Evolutionary conservation across 2,888 invertebrate species (phyloP), one percentile per base, ranked within the genome.

Genomic region (Sinhomidia bicolor): DNA sequence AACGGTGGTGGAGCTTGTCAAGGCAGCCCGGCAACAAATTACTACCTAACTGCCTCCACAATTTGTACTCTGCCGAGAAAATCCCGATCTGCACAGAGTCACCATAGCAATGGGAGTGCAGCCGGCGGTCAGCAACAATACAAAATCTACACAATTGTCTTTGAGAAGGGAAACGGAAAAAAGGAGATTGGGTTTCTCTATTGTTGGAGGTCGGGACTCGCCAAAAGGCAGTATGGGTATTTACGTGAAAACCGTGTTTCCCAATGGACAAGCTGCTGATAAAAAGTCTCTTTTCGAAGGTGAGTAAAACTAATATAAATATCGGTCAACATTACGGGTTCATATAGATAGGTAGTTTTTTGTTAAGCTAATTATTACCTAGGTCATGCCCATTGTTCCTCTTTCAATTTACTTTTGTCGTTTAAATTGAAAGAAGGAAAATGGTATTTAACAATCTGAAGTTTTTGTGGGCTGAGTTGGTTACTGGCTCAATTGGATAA

Each of bases 101-200:
- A 65, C 7, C 36, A 36, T 47, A 36, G 20, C 51, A 23, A 20
- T 23, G 62, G 51, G n/a, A 23, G 57, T 7, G 60, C 47, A 14
- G n/a, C 36, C 14, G 79, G 65, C 10, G 14, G 26, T 14, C 36
- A 51, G 4, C 88, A 85, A 29, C 90, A 90, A 83, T 92, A 91
- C 79, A 91, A 90, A 82, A 88, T 91, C n/a, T 88, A 87, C 81
- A 90, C 90, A 5, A 89, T 91, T 76, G 65, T 89, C 36, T 90
- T 92, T 71, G 96, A 96, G 94, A 98, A 98, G 94, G 97, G 97
- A 44, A 95, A 95, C 7, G 96, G 97, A 41, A 96, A 96, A 92
- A 97, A 97, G n/a, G 93, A 97, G 97, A 88, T 95, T 98, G 80
- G 98, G 98, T 41, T 98, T 98, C 93, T 97, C 97, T 93, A 97